Conservation (phyloP, 2,797 vertebrate species). For the Pipistrellus kuhlii region DNA sequence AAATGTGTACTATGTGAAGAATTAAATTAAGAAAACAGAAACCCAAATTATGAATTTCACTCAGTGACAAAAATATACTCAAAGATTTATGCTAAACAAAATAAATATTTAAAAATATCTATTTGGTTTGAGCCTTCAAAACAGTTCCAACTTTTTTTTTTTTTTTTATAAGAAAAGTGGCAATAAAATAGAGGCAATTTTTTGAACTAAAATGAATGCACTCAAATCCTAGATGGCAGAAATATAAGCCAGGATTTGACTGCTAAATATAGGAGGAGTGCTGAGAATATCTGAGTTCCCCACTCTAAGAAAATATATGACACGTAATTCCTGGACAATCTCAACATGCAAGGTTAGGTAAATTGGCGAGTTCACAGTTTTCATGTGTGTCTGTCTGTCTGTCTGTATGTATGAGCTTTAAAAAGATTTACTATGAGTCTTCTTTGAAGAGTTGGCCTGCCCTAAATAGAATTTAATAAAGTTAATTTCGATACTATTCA, state of each 20-base stretch:
- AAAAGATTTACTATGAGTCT: neutral
- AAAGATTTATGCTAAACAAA: slow-evolving; percentile 13
- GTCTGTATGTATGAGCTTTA: neutral
- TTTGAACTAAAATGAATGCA: slow-evolving; percentile 41
- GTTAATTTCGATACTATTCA: neutral
- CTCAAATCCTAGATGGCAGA: neutral
- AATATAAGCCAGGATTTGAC: neutral
- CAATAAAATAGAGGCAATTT: slow-evolving; percentile 33
- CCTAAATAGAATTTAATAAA: slow-evolving; percentile 36
- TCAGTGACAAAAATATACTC: slow-evolving; percentile 9
- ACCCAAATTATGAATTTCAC: slow-evolving; percentile 26
- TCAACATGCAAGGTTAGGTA: neutral
- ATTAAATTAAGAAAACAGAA: slow-evolving; percentile 31
- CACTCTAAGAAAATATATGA: slow-evolving; percentile 6
- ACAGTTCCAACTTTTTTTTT: slow-evolving; percentile 14
- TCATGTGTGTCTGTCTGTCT: neutral
- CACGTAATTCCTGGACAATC: neutral
- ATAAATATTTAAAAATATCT: neutral
- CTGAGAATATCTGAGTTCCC: neutral
- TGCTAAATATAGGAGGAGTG: neutral
- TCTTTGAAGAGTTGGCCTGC: neutral
- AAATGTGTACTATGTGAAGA: neutral
- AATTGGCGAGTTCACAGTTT: neutral
- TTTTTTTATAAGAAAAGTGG: neutral
- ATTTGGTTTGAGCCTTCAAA: slow-evolving; percentile 23